A percentile compares a stretch with the other conserved stretches of the same genome.
Conservation (phyloP, 2,797 vertebrate genomes). For the Eulemur albifrons region DNA sequence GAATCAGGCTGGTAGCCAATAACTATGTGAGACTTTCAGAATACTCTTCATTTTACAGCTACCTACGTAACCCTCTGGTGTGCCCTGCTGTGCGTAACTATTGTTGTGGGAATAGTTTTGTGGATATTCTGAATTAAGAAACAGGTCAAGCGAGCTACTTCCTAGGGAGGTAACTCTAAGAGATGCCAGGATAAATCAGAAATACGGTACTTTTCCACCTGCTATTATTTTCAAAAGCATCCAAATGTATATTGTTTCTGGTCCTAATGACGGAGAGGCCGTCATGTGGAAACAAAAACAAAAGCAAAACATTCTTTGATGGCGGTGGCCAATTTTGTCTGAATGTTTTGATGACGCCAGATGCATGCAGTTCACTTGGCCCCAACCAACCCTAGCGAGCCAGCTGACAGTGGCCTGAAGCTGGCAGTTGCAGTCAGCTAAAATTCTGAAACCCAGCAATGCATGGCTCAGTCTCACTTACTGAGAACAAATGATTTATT, state of each 20-base stretch:
- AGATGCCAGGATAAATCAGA: background rate
- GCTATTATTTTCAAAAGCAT: constrained; percentile 5
- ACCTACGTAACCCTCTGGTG: background rate
- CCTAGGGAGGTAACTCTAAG: background rate
- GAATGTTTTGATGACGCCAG: background rate
- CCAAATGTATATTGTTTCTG: background rate
- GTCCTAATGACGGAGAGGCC: constrained; percentile 11
- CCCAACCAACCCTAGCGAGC: background rate
- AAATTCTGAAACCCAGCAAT: background rate
- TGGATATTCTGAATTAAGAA: background rate
- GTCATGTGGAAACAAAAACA: constrained; percentile 22
- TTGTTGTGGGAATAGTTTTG: background rate
- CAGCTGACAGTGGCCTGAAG: background rate
- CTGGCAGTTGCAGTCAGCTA: background rate
- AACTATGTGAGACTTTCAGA: background rate
- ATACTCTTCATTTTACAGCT: background rate
- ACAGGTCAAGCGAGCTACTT: background rate
- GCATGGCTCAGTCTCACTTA: background rate
- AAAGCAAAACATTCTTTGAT: background rate
- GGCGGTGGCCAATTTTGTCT: background rate
- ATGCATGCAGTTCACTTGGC: fast-evolving
- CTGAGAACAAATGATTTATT: constrained; percentile 30
- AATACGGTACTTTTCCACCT: background rate
- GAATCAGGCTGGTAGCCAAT: background rate
- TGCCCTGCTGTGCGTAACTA: background rate